A percentile compares a stretch with the other conserved stretches of the same genome.
phyloP scores from a whole-genome alignment of 2,113 vertebrate genomes.

The Meles meles region DNA sequence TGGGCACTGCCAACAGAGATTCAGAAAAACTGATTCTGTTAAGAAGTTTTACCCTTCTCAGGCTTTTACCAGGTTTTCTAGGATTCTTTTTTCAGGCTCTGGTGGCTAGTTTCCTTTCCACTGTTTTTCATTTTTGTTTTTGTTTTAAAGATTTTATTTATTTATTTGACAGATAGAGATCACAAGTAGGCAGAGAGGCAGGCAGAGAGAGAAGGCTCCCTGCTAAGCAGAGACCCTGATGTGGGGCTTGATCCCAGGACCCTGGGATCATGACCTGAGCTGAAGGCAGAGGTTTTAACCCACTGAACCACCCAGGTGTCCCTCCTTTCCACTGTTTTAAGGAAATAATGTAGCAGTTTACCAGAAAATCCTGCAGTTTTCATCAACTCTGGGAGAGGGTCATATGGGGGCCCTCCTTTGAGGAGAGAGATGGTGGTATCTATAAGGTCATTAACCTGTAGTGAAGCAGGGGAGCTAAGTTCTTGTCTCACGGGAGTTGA shows the following conservation, averaged over 20 bases:
- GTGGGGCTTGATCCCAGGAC: too few relatives aligned
- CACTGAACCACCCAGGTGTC: too few relatives aligned
- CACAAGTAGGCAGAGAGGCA: too few relatives aligned
- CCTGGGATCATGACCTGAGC: too few relatives aligned
- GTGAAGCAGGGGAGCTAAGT: too few relatives aligned
- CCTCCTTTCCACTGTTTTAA: background rate
- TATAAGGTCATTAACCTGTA: background rate
- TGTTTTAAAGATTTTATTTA: too few relatives aligned
- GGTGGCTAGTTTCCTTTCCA: background rate
- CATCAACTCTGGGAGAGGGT: background rate
- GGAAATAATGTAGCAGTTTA: background rate
- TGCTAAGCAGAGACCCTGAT: too few relatives aligned
- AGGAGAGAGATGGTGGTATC: background rate
- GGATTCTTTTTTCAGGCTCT: background rate
- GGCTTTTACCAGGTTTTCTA: background rate
- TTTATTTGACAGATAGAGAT: too few relatives aligned
- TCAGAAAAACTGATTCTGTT: background rate
- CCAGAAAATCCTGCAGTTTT: background rate
- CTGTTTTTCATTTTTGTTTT: too few relatives aligned
- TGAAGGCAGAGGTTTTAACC: too few relatives aligned
- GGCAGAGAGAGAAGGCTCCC: too few relatives aligned
- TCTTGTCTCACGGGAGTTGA: too few relatives aligned
- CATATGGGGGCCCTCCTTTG: background rate
- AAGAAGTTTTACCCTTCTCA: background rate
- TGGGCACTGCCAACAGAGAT: background rate